Evolutionary conservation across 2,797 vertebrate species (phyloP).

Genomic region (Decapterus maruadsi): DNA sequence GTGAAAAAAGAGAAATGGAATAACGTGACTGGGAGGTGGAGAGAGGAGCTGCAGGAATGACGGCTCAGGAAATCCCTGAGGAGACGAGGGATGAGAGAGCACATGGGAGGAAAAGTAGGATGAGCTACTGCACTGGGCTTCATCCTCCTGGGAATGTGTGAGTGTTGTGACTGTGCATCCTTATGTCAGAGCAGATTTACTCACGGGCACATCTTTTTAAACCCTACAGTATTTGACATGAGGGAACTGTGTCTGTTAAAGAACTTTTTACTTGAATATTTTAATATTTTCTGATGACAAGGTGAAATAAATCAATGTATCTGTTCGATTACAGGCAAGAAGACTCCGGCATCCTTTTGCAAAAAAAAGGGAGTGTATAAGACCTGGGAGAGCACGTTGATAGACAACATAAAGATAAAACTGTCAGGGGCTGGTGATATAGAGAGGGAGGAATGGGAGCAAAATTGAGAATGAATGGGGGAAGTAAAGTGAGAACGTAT

Average conservation of each 20-base stretch:
- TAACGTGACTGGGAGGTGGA: slow-evolving; percentile 35
- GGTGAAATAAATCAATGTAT: slow-evolving; percentile 37
- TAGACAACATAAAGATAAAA: slow-evolving; percentile 59
- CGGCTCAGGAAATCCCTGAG: slow-evolving; percentile 52
- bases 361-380: slow-evolving; percentile 21
- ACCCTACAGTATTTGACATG: background rate
- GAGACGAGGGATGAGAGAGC: slow-evolving; percentile 48
- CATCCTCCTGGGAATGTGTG: slow-evolving; percentile 30
- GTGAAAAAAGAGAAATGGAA: slow-evolving; percentile 44
- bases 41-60: slow-evolving; percentile 47
- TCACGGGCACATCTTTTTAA: background rate
- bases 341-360: slow-evolving; percentile 14
- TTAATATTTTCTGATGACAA: slow-evolving; percentile 18
- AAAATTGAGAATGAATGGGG: slow-evolving; percentile 37
- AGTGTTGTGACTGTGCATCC: slow-evolving; percentile 4
- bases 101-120: slow-evolving; percentile 44
- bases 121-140: slow-evolving; percentile 56
- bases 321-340: slow-evolving; percentile 20
- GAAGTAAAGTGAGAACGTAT: slow-evolving; percentile 30
- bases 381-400: slow-evolving; percentile 35
- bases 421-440: slow-evolving; percentile 49
- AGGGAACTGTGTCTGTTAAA: background rate
- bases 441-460: slow-evolving; percentile 32
- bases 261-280: slow-evolving; percentile 5
- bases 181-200: slow-evolving; percentile 13